Percentiles rank a stretch among this genome's conserved stretches.
Evolutionary conservation across 2,113 vertebrate genomes (phyloP).

Genomic region (Caranx melampygus): DNA sequence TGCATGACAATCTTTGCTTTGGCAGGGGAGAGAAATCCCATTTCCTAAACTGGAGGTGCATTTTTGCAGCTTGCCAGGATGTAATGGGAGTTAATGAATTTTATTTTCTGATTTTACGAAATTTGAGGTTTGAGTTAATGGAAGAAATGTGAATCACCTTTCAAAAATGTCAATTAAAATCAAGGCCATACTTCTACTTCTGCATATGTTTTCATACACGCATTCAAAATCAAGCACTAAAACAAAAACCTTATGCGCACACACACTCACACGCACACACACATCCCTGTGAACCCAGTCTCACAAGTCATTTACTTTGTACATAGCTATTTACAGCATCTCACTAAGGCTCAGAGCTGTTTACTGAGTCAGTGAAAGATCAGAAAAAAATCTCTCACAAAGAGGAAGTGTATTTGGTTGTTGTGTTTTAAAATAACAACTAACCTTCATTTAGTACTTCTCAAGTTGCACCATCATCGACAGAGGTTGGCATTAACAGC

Average conservation of each 20-base stretch:
- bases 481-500: slow-evolving; percentile 20
- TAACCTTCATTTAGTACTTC: not conserved
- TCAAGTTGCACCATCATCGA: not conserved
- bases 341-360: slow-evolving; percentile 45
- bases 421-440: slow-evolving; percentile 40
- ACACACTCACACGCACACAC: slow-evolving; percentile 26
- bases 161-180: not conserved
- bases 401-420: slow-evolving; percentile 26
- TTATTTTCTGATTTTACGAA: not conserved
- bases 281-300: slow-evolving; percentile 6
- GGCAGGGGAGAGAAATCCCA: not conserved
- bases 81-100: not conserved
- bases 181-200: not conserved
- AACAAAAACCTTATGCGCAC: not conserved
- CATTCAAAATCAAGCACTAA: slow-evolving; percentile 13
- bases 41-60: slow-evolving; percentile 3
- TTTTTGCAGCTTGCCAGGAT: slow-evolving; percentile 6
- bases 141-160: not conserved
- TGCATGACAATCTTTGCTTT: not conserved
- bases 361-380: slow-evolving; percentile 19
- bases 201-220: no score
- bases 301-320: slow-evolving; percentile 45
- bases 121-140: not conserved
- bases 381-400: slow-evolving; percentile 1
- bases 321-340: slow-evolving; percentile 38